Evolutionary conservation across 1,140 invertebrate species (phyloP).

Genomic region (Fopius arisanus): DNA sequence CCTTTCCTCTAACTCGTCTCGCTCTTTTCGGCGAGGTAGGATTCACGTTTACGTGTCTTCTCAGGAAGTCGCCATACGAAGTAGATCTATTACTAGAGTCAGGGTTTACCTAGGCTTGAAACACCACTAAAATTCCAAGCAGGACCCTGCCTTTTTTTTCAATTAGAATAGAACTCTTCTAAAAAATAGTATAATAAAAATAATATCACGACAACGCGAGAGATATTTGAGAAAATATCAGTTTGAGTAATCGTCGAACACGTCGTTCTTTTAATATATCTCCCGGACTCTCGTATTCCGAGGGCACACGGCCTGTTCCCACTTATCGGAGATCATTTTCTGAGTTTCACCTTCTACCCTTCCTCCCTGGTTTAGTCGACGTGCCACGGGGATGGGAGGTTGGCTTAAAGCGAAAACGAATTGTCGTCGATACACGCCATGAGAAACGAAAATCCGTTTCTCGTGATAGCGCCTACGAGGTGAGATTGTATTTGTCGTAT

Average conservation of each 20-base stretch:
- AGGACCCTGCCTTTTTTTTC: not conserved
- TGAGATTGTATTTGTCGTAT: not conserved
- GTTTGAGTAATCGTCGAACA: not conserved
- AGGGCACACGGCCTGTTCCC: conserved; percentile 40
- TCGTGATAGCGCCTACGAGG: conserved; percentile 42
- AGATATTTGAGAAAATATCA: not conserved
- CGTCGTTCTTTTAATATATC: not conserved
- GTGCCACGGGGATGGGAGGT: conserved; percentile 43
- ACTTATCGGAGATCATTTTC: conserved; percentile 60
- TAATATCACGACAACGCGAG: not conserved
- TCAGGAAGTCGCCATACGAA: not conserved
- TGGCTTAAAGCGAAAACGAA: conserved; percentile 59
- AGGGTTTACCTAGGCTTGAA: not conserved
- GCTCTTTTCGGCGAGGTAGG: conserved; percentile 29
- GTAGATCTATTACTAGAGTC: not conserved
- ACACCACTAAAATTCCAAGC: not conserved
- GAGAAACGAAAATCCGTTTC: conserved; percentile 34
- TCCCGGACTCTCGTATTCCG: not conserved
- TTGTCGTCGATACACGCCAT: conserved; percentile 54
- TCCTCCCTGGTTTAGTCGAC: not conserved
- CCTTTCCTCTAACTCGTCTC: conserved; percentile 16
- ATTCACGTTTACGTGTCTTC: conserved; percentile 30
- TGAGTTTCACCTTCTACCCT: conserved; percentile 34
- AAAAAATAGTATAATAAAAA: not conserved
- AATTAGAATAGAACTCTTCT: too few relatives aligned